A percentile compares a stretch with the other conserved stretches of the same genome.
phyloP scores from a whole-genome alignment of 2,797 vertebrate genomes.

The Typhlichthys eigenmanni region DNA sequence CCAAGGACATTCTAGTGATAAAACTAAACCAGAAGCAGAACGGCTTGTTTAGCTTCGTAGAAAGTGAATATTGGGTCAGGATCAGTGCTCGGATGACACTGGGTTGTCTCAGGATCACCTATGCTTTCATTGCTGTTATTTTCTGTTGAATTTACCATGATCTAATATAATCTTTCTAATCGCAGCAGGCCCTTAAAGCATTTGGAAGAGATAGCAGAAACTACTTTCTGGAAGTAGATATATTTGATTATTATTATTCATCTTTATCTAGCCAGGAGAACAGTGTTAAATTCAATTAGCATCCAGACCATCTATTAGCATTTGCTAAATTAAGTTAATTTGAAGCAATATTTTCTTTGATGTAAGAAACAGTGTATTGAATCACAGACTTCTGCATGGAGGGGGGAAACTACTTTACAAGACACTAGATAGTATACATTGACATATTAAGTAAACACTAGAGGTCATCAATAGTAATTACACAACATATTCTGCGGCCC shows the following conservation, averaged over 20 bases:
- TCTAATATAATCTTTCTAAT: not conserved
- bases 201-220: not conserved
- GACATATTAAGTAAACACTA: not conserved
- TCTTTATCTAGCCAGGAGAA: not conserved
- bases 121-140: conserved; percentile 3
- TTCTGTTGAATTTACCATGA: not conserved
- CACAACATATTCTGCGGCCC: not conserved
- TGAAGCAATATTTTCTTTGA: too few species aligned
- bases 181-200: not conserved
- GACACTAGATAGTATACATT: not conserved
- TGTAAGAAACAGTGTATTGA: too few species aligned
- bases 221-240: too few species aligned
- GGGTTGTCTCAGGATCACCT: not conserved
- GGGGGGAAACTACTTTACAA: too few species aligned
- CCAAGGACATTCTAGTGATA: conserved; percentile 65
- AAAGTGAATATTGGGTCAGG: conserved; percentile 8
- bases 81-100: conserved; percentile 24
- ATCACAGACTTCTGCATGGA: too few species aligned
- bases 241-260: not conserved
- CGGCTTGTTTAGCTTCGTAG: conserved; percentile 31
- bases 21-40: conserved; percentile 47
- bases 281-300: not conserved
- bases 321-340: not conserved
- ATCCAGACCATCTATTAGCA: not conserved
- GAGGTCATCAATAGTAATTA: conserved; percentile 8